These are phyloP conservation scores for Lydus trimaculatus DNA, from an alignment of 2,888 invertebrate genomes.

Conservation along the genomic window DNA sequence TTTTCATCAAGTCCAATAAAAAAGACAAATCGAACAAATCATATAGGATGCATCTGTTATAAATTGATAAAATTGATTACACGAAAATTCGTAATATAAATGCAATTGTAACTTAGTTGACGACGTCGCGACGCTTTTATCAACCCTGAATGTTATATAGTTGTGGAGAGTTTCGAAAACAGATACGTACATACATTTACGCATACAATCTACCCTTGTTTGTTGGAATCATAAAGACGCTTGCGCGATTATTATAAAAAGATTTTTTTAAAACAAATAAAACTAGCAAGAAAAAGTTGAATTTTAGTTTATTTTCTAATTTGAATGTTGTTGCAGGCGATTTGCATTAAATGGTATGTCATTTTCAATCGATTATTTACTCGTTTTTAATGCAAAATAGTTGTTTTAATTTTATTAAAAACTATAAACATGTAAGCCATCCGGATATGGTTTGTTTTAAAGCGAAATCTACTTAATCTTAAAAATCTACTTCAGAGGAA, in stretches of 20 bases:
- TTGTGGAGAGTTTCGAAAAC: slow-evolving; percentile 16
- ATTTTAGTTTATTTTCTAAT: no score
- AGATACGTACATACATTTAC: neutral
- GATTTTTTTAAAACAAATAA: neutral
- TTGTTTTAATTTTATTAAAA: no score
- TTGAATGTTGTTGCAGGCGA: no score
- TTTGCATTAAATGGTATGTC: no score
- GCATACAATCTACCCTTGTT: slow-evolving; percentile 3
- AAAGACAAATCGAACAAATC: neutral
- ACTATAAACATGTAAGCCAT: no score
- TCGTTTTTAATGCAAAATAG: no score
- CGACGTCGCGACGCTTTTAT: slow-evolving; percentile 31
- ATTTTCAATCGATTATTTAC: no score
- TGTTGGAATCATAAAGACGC: slow-evolving; percentile 23
- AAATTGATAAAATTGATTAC: neutral
- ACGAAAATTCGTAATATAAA: neutral
- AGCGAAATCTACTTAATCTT: neutral
- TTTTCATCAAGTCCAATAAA: neutral
- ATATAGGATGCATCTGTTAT: neutral
- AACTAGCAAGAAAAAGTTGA: neutral
- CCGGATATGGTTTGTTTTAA: neutral
- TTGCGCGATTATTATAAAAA: slow-evolving; percentile 23
- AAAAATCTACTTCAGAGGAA: neutral
- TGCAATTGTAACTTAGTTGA: slow-evolving; percentile 21
- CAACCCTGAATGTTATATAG: slow-evolving; percentile 10